phyloP scores from a whole-genome alignment of 2,113 vertebrate genomes.

The Mormoops blainvillei region DNA sequence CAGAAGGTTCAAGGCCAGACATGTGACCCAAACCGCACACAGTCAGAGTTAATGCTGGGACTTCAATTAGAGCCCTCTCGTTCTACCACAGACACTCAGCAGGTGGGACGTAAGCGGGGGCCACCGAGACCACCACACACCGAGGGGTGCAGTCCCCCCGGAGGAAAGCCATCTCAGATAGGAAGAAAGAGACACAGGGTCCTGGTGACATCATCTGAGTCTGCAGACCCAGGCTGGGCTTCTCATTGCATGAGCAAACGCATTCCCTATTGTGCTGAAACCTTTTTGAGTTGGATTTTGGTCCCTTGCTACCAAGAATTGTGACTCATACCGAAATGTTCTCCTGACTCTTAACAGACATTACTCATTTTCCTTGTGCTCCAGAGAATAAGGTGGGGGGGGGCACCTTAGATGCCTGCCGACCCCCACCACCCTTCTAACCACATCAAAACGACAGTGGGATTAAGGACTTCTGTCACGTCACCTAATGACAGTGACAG shows the following conservation, averaged over 20 bases:
- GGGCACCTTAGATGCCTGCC: background rate
- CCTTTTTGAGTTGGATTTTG: background rate
- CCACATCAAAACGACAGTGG: background rate
- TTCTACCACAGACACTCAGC: background rate
- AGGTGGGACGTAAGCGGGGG: accelerated
- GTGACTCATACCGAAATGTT: background rate
- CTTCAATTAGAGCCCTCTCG: background rate
- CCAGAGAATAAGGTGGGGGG: background rate
- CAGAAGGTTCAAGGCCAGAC: background rate
- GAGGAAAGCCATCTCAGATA: background rate
- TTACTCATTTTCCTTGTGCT: background rate
- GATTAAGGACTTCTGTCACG: background rate
- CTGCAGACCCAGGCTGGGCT: background rate
- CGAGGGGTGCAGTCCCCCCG: background rate
- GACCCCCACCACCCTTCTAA: background rate
- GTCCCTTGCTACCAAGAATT: background rate
- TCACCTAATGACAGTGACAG: background rate
- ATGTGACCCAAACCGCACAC: background rate
- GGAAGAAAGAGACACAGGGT: background rate
- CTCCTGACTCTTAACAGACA: background rate
- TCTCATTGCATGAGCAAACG: background rate
- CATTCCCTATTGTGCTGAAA: background rate
- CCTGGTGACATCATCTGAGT: accelerated
- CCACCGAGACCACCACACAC: background rate
- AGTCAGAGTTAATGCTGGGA: background rate